Evolutionary conservation across 2,888 invertebrate species (phyloP), one percentile per base, ranked within the genome.

Genomic region (Spodoptera littoralis): DNA sequence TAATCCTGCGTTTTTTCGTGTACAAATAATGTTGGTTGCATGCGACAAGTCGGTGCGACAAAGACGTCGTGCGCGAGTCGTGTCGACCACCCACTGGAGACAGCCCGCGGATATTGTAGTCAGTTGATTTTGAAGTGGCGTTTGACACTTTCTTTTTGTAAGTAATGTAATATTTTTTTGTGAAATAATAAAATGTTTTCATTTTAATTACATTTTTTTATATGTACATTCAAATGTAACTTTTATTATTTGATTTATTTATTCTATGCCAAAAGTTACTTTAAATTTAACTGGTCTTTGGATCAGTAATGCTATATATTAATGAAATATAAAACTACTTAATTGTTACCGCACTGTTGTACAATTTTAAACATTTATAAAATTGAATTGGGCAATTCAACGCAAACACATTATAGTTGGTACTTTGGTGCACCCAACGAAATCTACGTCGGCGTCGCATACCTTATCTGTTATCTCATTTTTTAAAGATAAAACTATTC

Each of bases 401-500:
- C 53, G 67, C 76, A 78, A 65, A 68, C 76, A 54, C 71, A 74
- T 69, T 70, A 54, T 27, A 75, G 47, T 11, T 36, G 9, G 18
- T 18, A 18, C 18, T 18, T 18, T 27, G 36, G 62, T 63, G 72
- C 49, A 22, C 73, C 75, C 79, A 74, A 74, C 62, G 69, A 72
- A 72, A 76, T 77, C 79, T 77, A 80, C 76, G 79, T 76, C 78
- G 74, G 79, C 76, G 79, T 76, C 78, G 74, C 76, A 76, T 82
- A 81, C 74, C 81, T 87, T 91, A 92, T 92, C 92, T 88, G 60
- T 77, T 88, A 92, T 91, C 91, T 88, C 86, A 89, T 91, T 91
- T 90, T 85, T 89, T 82, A 84, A 81, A 90, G 92, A 92, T 92
- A 92, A 89, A 86, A 81, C 80, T 77, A 77, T 85, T 84, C 82